Evolutionary conservation across 2,888 invertebrate species (phyloP), one percentile per base, ranked within the genome.

Genomic region (Auanema freiburgensis): DNA sequence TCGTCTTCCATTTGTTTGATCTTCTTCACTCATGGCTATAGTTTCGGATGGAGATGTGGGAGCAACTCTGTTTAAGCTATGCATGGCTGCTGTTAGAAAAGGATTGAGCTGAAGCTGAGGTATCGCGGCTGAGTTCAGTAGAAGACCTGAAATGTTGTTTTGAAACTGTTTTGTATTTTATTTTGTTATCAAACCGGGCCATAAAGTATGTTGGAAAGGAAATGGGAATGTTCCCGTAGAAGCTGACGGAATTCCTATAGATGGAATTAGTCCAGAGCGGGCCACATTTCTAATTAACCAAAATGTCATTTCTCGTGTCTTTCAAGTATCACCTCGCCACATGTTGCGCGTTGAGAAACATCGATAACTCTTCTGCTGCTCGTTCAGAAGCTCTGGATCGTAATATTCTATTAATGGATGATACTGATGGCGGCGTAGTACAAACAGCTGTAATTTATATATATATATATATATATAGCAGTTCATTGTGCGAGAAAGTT

Each of bases 351-450:
- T 69, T 76, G 11, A 81, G 66, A 21, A 83, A 78, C 70, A 80
- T 87, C 0, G 94, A 93, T 79, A 96, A 93, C 85, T 96, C 95
- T 0, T 93, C 93, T 0, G 95, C 95, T 0, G 95, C 95, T 6
- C 95, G 87, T 85, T 97, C 96, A 0, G 96, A 95, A 0, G 96
- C 96, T 12, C 96, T 89, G 84, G 96, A 96, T 70, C 97, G 87
- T 59, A 97, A 87, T 83, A 97, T 97, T 79, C 97, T 89, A 86
- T 95, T 96, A 85, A 96, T 96, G 74, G 94, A 94, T 81, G 93
- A 93, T 2, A 96, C 95, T 57, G 93, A 94, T 0, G 97, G 97
- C 0, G 96, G 79, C 8, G 81, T 83, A 16, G 79, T 92, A 85
- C 96, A 97, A 8, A 96, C 92, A 18, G 56, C 57, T 56, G 43